A percentile compares a stretch with the other conserved stretches of the same genome.
These are phyloP conservation scores for Callorhinus ursinus DNA, from an alignment of 2,113 vertebrate species.

Conservation along the genomic window DNA sequence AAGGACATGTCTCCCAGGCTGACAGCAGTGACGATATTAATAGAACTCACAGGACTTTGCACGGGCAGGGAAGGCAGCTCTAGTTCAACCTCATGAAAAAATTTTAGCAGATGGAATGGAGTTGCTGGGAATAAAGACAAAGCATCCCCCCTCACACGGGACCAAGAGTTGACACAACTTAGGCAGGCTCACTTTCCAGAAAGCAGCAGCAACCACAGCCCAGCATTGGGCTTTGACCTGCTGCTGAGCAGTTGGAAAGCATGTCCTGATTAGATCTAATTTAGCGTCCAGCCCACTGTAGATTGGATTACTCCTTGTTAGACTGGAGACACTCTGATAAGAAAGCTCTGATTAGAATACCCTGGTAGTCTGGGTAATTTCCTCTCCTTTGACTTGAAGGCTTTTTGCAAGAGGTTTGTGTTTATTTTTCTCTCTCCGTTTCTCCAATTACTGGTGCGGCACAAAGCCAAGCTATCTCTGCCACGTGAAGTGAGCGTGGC, in stretches of 20 bases:
- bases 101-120: constrained; percentile 44
- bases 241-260: constrained; percentile 77
- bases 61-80: not conserved
- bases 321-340: constrained; percentile 84
- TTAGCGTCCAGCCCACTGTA: constrained; percentile 76
- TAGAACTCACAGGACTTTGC: not conserved
- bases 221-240: constrained; percentile 72
- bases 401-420: constrained; percentile 15
- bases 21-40: not conserved
- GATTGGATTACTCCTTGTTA: constrained; percentile 86
- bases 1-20: not conserved
- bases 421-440: not conserved
- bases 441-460: not conserved
- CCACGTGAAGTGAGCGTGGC: not conserved
- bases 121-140: constrained; percentile 19
- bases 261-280: constrained; percentile 82
- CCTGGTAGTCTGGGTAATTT: constrained; percentile 81
- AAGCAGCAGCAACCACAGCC: not conserved
- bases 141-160: not conserved
- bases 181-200: constrained; percentile 9
- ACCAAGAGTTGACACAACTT: constrained; percentile 51
- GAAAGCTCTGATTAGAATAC: constrained; percentile 80
- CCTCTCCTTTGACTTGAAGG: constrained; percentile 56
- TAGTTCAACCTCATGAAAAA: not conserved
- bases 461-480: not conserved